These are phyloP conservation scores for Aix galericulata DNA, from an alignment of 2,113 vertebrate genomes.

Conservation along the genomic window DNA sequence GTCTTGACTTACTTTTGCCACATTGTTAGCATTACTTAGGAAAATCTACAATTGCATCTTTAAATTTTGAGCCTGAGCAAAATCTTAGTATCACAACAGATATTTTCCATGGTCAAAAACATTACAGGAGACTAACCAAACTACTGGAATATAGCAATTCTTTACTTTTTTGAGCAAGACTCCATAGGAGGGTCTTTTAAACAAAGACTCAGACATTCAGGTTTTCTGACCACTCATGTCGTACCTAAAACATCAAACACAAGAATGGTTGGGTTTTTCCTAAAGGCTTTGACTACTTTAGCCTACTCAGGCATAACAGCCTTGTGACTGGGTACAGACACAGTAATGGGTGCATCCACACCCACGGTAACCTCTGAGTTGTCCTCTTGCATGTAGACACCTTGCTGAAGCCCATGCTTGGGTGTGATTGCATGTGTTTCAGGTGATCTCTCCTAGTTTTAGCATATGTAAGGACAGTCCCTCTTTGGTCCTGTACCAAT, in stretches of 20 bases:
- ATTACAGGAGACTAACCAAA: neutral
- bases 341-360: neutral
- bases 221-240: neutral
- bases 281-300: neutral
- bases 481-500: neutral
- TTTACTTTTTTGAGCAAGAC: neutral
- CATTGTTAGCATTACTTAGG: neutral
- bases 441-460: neutral
- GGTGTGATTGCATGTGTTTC: neutral
- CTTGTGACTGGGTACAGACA: neutral
- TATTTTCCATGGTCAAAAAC: neutral
- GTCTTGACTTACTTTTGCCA: neutral
- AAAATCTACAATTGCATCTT: neutral
- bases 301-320: neutral
- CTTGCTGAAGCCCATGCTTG: neutral
- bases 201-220: neutral
- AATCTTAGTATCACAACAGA: neutral
- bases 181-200: neutral
- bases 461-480: neutral
- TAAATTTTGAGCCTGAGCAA: neutral
- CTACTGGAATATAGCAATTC: neutral
- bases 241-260: neutral
- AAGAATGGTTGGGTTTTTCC: neutral
- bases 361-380: neutral
- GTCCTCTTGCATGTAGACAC: accelerated